Base-by-base conservation (phyloP, 2,888 invertebrate genomes). In the Branchinecta sandiegonensis region DNA sequence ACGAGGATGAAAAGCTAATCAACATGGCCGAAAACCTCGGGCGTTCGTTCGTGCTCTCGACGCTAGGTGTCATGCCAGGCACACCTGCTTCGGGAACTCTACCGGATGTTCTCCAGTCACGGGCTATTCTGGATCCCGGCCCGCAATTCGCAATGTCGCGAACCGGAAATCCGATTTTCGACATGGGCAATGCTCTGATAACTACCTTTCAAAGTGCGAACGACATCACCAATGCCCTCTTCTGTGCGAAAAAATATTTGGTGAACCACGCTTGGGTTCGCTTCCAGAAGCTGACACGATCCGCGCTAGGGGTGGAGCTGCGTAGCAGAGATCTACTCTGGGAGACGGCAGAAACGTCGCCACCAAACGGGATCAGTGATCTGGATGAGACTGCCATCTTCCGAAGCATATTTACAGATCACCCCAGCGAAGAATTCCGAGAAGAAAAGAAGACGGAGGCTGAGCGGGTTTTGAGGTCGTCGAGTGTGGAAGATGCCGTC, bases 101-200 rank as follows among this genome's bases (percentile, higher is more conserved):
- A 46, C n/a, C 48, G 37, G 48, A 67, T 23, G 48, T 48, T 12
- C 47, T 47, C 37, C 13, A 47, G 46, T 46, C 47, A n/a, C 11
- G 47, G 48, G n/a, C 46, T 17, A 17, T 47, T 13, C 13, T 7
- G 46, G 48, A 48, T 46, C n/a, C 47, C 10, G 14, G 37, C 10
- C 14, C 17, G 14, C 14, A 66, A 37, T 17, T 66, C 10, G 23
- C 66, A 23, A 37, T 46, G 13, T 14, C 48, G 13, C 67, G 48
- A 64, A 67, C 67, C n/a, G 67, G 67, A 46, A 67, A 67, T 67
- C 67, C 47, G n/a, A 48, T 67, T 13, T 47, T 67, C 17, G 67
- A 67, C 47, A 47, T 67, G 48, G 67, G 67, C 9, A 67, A 67
- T 13, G 17, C 48, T 12, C 14, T 48, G 14, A 17, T 67, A 7